Evolutionary conservation across 2,113 vertebrate genomes (phyloP).

Genomic region (Hypanus sabinus): DNA sequence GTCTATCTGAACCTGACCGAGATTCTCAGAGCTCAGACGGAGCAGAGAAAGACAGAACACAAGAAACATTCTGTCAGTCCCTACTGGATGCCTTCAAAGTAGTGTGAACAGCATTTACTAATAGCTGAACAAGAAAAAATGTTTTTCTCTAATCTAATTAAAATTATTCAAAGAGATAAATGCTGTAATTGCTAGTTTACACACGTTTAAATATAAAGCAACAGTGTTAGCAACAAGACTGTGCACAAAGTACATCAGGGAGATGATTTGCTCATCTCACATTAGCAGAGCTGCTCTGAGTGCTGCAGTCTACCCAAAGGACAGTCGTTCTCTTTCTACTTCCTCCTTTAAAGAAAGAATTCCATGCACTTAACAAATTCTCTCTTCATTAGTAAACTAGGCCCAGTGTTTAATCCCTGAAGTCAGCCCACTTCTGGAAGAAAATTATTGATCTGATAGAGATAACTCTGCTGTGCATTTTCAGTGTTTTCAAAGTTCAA

Average conservation of each 20-base stretch:
- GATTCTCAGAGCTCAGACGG: no score
- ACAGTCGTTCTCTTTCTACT: neutral
- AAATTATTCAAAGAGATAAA: constrained; percentile 10
- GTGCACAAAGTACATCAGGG: neutral
- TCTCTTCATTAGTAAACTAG: neutral
- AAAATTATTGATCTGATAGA: neutral
- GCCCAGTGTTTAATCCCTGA: neutral
- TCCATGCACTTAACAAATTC: neutral
- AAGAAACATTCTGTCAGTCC: neutral
- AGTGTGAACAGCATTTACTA: neutral
- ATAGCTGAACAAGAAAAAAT: neutral
- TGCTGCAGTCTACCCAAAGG: neutral
- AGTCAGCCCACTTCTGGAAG: neutral
- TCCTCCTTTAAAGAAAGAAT: neutral
- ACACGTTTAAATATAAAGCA: neutral
- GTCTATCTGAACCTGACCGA: no score
- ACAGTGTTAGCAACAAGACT: neutral
- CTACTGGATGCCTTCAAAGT: neutral
- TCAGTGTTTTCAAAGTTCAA: neutral
- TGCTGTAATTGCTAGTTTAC: constrained; percentile 2
- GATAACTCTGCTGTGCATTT: neutral
- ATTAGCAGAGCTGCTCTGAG: neutral
- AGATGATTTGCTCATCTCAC: neutral
- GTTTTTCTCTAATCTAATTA: neutral
- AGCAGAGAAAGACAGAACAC: neutral